Evolutionary conservation across 2,797 vertebrate genomes (phyloP).

Genomic region (Cephalopachus bancanus): DNA sequence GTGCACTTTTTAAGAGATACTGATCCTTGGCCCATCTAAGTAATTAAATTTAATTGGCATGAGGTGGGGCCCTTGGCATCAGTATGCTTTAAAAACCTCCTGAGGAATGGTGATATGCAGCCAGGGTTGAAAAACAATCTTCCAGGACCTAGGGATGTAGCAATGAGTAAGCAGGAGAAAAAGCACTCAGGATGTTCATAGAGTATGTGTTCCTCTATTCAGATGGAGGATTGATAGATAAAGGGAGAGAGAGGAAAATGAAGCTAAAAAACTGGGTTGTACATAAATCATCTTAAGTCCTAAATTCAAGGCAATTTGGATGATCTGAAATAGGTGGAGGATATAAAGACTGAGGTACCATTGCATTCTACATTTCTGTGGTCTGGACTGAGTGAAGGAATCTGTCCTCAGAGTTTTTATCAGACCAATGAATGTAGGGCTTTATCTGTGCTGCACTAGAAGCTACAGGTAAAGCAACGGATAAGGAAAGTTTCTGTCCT

Average conservation of each 20-base stretch:
- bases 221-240: neutral
- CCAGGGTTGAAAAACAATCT: neutral
- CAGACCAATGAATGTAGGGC: neutral
- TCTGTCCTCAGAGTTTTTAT: neutral
- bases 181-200: neutral
- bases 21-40: conserved; percentile 16
- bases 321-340: neutral
- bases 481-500: neutral
- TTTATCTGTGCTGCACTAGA: neutral
- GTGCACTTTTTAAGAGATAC: conserved; percentile 33
- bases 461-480: neutral
- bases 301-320: neutral
- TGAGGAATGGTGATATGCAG: neutral
- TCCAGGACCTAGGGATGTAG: neutral
- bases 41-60: conserved; percentile 32
- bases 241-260: neutral
- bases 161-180: neutral
- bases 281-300: neutral
- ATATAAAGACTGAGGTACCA: neutral
- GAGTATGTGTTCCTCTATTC: neutral
- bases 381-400: neutral
- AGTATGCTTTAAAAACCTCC: neutral
- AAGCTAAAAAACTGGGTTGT: neutral
- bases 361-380: neutral
- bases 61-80: neutral